phyloP scores from a whole-genome alignment of 2,797 vertebrate genomes.

The Pitangus sulphuratus region DNA sequence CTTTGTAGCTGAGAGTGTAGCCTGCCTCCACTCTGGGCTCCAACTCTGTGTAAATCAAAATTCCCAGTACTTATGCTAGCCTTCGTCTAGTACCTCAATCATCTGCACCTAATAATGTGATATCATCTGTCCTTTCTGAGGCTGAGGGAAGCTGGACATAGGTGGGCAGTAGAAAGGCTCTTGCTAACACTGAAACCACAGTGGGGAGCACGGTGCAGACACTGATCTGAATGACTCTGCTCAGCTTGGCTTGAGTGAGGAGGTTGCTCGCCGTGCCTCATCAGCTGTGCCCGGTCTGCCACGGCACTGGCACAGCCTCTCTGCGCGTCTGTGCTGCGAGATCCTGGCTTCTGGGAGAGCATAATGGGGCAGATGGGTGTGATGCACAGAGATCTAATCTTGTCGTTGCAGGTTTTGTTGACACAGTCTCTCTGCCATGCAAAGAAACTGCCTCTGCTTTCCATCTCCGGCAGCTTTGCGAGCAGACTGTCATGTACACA shows the following conservation, averaged over 20 bases:
- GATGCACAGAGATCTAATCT: background rate
- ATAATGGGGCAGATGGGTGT: background rate
- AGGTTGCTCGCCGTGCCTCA: rapidly evolving
- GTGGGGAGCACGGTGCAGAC: rapidly evolving
- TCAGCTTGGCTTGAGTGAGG: background rate
- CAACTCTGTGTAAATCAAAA: background rate
- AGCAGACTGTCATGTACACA: rapidly evolving
- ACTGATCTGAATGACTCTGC: rapidly evolving
- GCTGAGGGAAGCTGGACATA: background rate
- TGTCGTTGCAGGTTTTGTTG: background rate
- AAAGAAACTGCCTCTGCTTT: background rate
- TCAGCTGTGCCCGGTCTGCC: background rate
- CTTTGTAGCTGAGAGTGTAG: background rate
- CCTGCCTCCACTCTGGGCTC: background rate
- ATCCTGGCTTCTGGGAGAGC: background rate
- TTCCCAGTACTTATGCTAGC: background rate
- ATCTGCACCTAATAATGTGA: rapidly evolving
- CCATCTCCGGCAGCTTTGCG: background rate
- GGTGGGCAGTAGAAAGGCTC: background rate
- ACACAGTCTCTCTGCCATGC: background rate
- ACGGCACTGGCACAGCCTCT: background rate
- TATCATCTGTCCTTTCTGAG: background rate
- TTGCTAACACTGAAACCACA: rapidly evolving
- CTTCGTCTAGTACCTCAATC: background rate
- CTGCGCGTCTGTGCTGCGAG: rapidly evolving